These are phyloP conservation scores for Tenebrosternarchus preto DNA, from an alignment of 2,113 vertebrate species.

Conservation along the genomic window DNA sequence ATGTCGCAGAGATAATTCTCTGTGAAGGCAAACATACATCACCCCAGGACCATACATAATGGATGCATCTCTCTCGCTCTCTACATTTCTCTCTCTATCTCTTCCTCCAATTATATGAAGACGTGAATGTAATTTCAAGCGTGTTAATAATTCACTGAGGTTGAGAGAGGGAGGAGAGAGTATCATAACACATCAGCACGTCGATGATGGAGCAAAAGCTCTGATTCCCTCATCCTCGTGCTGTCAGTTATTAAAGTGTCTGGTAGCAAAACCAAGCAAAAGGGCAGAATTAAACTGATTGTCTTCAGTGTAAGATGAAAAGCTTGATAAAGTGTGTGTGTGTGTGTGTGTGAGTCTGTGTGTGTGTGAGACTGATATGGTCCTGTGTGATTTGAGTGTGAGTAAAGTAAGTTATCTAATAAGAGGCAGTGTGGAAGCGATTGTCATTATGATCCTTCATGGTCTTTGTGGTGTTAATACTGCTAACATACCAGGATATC, in stretches of 20 bases:
- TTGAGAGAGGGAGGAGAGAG: not conserved
- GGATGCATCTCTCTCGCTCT: slow-evolving; percentile 60
- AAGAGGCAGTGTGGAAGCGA: not conserved
- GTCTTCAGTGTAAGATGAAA: slow-evolving; percentile 1
- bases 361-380: not conserved
- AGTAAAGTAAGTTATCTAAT: slow-evolving; percentile 8
- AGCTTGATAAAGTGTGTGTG: not conserved
- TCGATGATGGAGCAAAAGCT: slow-evolving; percentile 49
- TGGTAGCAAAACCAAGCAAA: slow-evolving; percentile 44
- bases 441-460: slow-evolving; percentile 1
- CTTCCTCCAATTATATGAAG: slow-evolving; percentile 65
- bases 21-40: slow-evolving; percentile 61
- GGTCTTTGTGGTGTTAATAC: slow-evolving; percentile 2
- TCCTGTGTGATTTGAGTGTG: not conserved
- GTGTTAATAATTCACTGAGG: slow-evolving; percentile 68
- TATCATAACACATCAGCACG: slow-evolving; percentile 30
- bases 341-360: not conserved
- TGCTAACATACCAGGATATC: not conserved
- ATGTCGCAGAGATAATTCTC: slow-evolving; percentile 50
- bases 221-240: slow-evolving; percentile 37
- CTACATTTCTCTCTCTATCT: slow-evolving; percentile 51
- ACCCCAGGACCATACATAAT: slow-evolving; percentile 64
- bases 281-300: not conserved
- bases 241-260: slow-evolving; percentile 58
- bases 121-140: slow-evolving; percentile 58